Conservation (phyloP, 2,797 vertebrate species). For the Eremophila alpestris region DNA sequence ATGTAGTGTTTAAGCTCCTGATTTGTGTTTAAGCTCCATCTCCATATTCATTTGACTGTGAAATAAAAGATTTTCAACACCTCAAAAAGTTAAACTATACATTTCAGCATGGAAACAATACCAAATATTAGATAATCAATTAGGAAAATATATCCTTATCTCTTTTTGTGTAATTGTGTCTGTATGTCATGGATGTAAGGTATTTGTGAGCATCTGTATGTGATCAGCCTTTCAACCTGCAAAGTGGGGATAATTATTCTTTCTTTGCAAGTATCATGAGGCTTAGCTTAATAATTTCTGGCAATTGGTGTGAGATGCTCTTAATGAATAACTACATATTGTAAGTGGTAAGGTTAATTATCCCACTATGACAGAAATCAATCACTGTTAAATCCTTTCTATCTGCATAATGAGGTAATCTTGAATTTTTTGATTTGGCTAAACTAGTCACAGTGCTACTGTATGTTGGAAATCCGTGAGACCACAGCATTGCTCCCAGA, state of each 20-base stretch:
- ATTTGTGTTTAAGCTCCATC: background rate
- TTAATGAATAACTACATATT: slow-evolving; percentile 50
- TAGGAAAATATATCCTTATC: background rate
- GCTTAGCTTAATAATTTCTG: slow-evolving; percentile 40
- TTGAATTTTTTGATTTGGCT: slow-evolving; percentile 17
- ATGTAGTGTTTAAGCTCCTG: background rate
- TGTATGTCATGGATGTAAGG: background rate
- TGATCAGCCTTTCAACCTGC: background rate
- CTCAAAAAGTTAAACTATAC: background rate
- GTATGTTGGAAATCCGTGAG: background rate
- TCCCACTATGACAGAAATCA: slow-evolving; percentile 45
- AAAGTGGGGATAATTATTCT: slow-evolving; percentile 16
- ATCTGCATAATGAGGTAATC: slow-evolving; percentile 19
- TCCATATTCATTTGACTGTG: background rate
- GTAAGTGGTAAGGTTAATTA: slow-evolving; percentile 51
- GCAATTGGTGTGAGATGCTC: slow-evolving; percentile 10
- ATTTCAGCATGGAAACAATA: background rate
- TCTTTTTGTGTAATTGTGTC: background rate
- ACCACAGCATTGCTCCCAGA: background rate
- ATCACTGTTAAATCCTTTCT: slow-evolving; percentile 42
- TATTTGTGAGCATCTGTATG: background rate
- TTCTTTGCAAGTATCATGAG: slow-evolving; percentile 40
- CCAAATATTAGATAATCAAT: background rate
- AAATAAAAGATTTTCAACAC: background rate
- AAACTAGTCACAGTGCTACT: background rate